phyloP scores from a whole-genome alignment of 2,888 invertebrate genomes.

The Ypsolopha scabrella region DNA sequence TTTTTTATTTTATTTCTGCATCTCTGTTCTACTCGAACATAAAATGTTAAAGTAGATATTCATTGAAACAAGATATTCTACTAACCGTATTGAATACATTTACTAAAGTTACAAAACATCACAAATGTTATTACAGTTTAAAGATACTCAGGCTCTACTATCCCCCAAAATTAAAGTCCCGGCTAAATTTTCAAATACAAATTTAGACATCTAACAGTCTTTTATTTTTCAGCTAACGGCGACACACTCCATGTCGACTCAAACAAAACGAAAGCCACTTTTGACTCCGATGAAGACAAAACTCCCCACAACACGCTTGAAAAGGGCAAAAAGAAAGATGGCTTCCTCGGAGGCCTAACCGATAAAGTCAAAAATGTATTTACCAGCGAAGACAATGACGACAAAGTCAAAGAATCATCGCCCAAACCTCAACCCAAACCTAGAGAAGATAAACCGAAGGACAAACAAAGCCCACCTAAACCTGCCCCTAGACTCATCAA shows the following conservation, averaged over 20 bases:
- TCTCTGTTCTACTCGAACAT: background rate
- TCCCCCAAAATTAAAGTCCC: too few species aligned
- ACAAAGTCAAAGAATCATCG: slow-evolving; percentile 20
- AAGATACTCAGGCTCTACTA: too few species aligned
- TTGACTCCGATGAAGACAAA: slow-evolving; percentile 68
- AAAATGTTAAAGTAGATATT: background rate
- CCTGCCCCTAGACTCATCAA: slow-evolving; percentile 55
- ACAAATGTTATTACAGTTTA: too few species aligned
- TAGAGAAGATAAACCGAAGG: slow-evolving; percentile 13
- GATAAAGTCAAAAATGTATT: slow-evolving; percentile 54
- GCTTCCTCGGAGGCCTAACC: slow-evolving; percentile 52
- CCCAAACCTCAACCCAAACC: slow-evolving; percentile 16
- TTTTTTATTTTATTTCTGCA: background rate
- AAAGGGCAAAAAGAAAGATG: slow-evolving; percentile 59
- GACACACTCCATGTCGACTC: slow-evolving; percentile 56
- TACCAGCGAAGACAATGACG: slow-evolving; percentile 50
- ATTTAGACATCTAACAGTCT: background rate
- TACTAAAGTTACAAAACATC: too few species aligned
- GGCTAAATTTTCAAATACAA: too few species aligned
- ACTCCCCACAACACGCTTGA: slow-evolving; percentile 67
- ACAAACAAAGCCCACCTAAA: slow-evolving; percentile 39
- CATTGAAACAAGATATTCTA: too few species aligned
- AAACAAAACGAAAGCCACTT: slow-evolving; percentile 65
- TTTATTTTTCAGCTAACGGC: slow-evolving; percentile 45
- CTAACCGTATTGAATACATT: too few species aligned